Conservation (phyloP, 92 coral and sea anemone genomes). For the Bergia sp. region DNA sequence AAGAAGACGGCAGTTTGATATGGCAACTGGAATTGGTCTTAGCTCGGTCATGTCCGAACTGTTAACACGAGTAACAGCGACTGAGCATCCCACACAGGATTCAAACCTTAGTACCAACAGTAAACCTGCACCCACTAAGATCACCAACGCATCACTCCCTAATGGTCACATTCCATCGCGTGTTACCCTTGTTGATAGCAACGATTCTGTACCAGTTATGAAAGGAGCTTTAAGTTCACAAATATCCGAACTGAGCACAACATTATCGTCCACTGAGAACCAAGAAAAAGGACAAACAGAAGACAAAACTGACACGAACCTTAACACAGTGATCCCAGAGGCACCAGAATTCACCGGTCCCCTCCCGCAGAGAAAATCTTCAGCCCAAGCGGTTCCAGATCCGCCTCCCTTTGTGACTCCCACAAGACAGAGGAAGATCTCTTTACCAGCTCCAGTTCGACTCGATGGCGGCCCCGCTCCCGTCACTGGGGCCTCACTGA, state of each 20-base stretch:
- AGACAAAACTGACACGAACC: background rate
- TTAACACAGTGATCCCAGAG: constrained; percentile 11
- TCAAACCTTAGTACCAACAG: background rate
- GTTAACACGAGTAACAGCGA: constrained; percentile 20
- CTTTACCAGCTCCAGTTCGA: constrained; percentile 3
- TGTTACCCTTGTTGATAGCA: background rate
- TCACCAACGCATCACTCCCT: background rate
- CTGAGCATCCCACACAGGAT: background rate
- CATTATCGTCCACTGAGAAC: background rate
- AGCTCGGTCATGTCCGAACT: constrained; percentile 25
- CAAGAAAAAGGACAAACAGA: background rate
- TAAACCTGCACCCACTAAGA: background rate
- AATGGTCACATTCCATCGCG: constrained; percentile 3
- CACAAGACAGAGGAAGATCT: background rate
- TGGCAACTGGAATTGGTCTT: background rate
- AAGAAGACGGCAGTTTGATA: constrained; percentile 4
- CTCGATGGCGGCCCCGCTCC: constrained; percentile 30
- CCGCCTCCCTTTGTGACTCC: constrained; percentile 4
- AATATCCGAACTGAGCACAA: background rate
- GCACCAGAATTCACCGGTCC: constrained; percentile 22
- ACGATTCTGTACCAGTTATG: background rate
- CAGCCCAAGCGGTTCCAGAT: background rate
- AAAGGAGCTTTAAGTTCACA: background rate
- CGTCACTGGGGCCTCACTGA: constrained; percentile 17
- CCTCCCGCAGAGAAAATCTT: background rate